These are phyloP conservation scores for Trematomus loennbergii DNA, from an alignment of 2,113 vertebrate species.

Conservation along the genomic window DNA sequence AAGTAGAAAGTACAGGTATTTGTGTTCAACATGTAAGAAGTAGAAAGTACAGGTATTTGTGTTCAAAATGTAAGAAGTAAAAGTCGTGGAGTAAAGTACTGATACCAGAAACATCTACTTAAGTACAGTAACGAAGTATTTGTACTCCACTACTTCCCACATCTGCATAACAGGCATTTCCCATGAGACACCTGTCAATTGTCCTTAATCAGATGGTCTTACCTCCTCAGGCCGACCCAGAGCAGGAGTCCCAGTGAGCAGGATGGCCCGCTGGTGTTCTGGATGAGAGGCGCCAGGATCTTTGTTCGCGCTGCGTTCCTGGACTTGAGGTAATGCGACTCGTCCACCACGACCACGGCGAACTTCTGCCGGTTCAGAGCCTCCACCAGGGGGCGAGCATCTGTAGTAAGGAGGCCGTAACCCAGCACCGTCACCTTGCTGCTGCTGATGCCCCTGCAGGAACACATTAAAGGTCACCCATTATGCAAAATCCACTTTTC, in stretches of 20 bases:
- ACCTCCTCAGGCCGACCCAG: slow-evolving; percentile 96
- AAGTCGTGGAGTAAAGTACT: too few relatives aligned
- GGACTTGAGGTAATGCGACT: slow-evolving; percentile 97
- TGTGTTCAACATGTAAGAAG: too few relatives aligned
- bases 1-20: too few relatives aligned
- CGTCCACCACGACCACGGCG: slow-evolving; percentile 91
- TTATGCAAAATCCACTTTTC: too few relatives aligned
- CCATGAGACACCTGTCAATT: slow-evolving; percentile 5
- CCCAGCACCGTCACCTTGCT: slow-evolving; percentile 93
- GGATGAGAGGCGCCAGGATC: slow-evolving; percentile 91
- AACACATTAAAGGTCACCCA: background rate
- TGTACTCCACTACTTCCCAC: too few relatives aligned
- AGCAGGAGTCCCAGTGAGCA: slow-evolving; percentile 98
- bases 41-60: too few relatives aligned
- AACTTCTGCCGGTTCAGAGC: slow-evolving; percentile 88
- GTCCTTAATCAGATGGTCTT: slow-evolving; percentile 30
- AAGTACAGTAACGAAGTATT: too few relatives aligned
- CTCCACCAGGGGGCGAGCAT: slow-evolving; percentile 87
- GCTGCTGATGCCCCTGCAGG: slow-evolving; percentile 87
- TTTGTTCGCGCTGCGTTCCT: slow-evolving; percentile 91
- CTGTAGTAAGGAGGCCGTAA: slow-evolving; percentile 92
- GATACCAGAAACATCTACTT: too few relatives aligned
- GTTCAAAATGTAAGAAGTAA: too few relatives aligned
- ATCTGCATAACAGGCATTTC: too few relatives aligned
- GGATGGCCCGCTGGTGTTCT: slow-evolving; percentile 89